Percentiles rank a stretch among this genome's conserved stretches.
These are phyloP conservation scores for Drosophila teissieri DNA, from an alignment of 1,140 invertebrate genomes.

Conservation along the genomic window DNA sequence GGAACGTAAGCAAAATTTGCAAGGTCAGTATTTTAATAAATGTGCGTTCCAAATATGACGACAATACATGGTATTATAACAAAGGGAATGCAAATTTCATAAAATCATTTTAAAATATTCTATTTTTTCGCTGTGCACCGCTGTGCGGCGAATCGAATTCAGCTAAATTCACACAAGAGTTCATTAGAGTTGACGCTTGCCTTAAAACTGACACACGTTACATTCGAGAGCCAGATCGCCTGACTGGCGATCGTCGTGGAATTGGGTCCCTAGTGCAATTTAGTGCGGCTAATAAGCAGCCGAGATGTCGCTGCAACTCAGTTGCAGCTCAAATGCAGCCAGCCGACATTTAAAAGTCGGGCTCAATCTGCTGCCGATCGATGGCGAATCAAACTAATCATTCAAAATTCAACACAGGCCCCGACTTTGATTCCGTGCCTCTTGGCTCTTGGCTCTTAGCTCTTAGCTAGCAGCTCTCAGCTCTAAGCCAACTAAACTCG, in stretches of 20 bases:
- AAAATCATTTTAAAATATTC: neutral
- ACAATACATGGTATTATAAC: no score
- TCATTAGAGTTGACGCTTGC: conserved; percentile 84
- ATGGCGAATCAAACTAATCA: conserved; percentile 83
- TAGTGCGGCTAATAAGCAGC: conserved; percentile 81
- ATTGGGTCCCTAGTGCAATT: conserved; percentile 83
- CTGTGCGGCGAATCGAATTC: conserved; percentile 38
- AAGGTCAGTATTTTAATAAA: no score
- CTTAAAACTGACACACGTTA: conserved; percentile 84
- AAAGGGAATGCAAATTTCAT: no score
- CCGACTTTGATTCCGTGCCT: conserved; percentile 51
- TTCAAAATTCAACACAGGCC: conserved; percentile 82
- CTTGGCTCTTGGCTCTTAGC: neutral
- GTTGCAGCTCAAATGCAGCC: conserved; percentile 23
- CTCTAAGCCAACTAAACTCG: conserved; percentile 15
- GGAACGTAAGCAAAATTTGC: no score
- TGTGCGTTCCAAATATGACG: no score
- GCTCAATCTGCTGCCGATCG: conserved; percentile 80
- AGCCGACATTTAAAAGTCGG: conserved; percentile 77
- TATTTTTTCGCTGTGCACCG: conserved; percentile 25
- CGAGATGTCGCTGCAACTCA: conserved; percentile 72
- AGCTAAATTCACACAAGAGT: conserved; percentile 83
- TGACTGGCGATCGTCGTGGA: conserved; percentile 46
- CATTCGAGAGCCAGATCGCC: conserved; percentile 52
- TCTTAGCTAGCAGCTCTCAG: conserved; percentile 1